Percentiles rank a stretch among this genome's conserved stretches.
Conservation (phyloP, 2,797 vertebrate species). For the Petrocephalus sullivani region DNA sequence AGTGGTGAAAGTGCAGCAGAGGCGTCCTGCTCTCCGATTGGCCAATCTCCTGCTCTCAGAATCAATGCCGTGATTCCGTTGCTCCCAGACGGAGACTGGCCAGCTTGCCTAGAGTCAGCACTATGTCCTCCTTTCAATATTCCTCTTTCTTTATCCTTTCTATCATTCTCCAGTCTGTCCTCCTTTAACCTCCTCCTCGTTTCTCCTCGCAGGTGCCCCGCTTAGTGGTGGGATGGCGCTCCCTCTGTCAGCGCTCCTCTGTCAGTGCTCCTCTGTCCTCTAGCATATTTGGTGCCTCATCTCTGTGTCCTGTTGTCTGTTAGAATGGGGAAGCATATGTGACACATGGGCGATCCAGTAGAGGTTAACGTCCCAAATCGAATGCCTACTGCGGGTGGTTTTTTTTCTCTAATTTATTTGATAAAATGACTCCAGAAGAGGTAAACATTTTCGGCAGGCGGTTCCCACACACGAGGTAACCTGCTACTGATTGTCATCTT, state of each 20-base stretch:
- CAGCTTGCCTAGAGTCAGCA: constrained; percentile 51
- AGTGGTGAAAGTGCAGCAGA: background rate
- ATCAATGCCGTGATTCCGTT: constrained; percentile 54
- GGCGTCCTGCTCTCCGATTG: constrained; percentile 17
- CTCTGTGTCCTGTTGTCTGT: background rate
- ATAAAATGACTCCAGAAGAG: background rate
- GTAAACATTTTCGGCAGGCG: background rate
- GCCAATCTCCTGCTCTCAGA: constrained; percentile 42
- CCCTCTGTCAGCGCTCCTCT: background rate
- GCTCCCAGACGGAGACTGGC: constrained; percentile 39
- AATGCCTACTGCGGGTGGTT: background rate
- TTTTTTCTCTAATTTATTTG: background rate
- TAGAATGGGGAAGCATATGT: background rate
- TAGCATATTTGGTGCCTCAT: background rate
- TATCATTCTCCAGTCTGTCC: constrained; percentile 12
- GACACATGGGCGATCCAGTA: background rate
- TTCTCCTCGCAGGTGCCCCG: background rate
- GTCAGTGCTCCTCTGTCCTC: background rate
- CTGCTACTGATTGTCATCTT: background rate
- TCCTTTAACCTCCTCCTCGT: constrained; percentile 17
- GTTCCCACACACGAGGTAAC: background rate
- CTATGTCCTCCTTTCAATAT: constrained; percentile 31
- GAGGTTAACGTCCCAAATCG: background rate
- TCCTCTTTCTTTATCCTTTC: constrained; percentile 11
- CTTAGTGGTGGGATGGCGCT: background rate